A percentile compares a stretch with the other conserved stretches of the same genome.
These are phyloP conservation scores for Dasypus novemcinctus DNA, from an alignment of 2,113 vertebrate genomes.

Conservation along the genomic window DNA sequence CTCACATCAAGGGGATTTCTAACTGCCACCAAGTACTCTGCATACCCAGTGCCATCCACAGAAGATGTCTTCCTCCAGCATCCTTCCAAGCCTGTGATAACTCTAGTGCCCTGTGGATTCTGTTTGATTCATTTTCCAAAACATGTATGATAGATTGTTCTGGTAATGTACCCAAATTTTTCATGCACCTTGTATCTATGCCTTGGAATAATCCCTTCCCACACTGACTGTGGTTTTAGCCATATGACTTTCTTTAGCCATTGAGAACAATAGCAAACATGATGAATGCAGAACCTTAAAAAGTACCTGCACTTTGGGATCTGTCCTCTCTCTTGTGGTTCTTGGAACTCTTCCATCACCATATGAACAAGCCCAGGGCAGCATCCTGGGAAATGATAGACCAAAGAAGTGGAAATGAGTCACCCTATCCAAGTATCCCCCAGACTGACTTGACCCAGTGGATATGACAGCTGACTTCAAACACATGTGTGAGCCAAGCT, in stretches of 20 bases:
- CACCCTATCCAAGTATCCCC: not conserved
- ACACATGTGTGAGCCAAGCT: too few species aligned
- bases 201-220: too few species aligned
- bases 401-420: not conserved
- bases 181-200: too few species aligned
- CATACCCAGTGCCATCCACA: not conserved
- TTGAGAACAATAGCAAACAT: not conserved
- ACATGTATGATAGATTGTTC: not conserved
- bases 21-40: not conserved
- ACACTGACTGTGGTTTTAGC: not conserved
- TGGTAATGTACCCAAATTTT: not conserved
- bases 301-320: not conserved
- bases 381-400: not conserved
- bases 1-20: not conserved
- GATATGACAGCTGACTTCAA: not conserved
- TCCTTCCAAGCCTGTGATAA: not conserved
- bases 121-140: not conserved
- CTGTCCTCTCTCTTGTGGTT: not conserved
- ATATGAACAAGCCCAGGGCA: too few species aligned
- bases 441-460: not conserved
- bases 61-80: not conserved
- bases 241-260: not conserved
- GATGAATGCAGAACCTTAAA: not conserved
- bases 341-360: not conserved
- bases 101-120: not conserved